Evolutionary conservation across 2,113 vertebrate species (phyloP), one percentile per base, ranked within the genome.

Genomic region (Numida meleagris): DNA sequence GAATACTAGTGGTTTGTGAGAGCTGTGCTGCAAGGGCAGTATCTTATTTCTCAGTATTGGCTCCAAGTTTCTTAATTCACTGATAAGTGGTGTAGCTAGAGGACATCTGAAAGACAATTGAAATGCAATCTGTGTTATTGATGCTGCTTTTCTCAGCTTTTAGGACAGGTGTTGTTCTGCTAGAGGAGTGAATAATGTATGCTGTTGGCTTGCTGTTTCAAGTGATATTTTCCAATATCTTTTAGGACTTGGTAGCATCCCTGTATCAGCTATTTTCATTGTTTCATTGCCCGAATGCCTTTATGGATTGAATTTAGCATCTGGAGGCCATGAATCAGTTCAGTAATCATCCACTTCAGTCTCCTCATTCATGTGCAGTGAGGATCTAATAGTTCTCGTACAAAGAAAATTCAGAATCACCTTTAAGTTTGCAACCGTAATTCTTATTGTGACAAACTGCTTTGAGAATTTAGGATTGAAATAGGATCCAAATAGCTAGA

Each of bases 1-100:
- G 5, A 73, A 63, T 40, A 23, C 12, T 59, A 33, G 9, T 45
- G 53, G 48, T 73, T 70, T 82, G 16, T 0, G 3, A 82, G 67
- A 73, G 18, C 50, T 55, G 2, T 0, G 0, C 33, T 77, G 57
- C 19, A 53, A 81, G 53, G 34, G 17, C 34, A 43, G 3, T 72
- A 43, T 51, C 17, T 68, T 38, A 18, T 31, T 71, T 67, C 34
- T 88, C 46, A 43, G 5, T 59, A 6, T 21, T 61, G 46, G 8
- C 25, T 29, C 57, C 63, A 7, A 81, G 23, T 21, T 57, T 78
- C 23, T 46, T 42, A 13, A 31, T 24, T 59, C 59, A 17, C 31
- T 68, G 18, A 43, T 19, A 48, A 5, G 9, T 70, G 55, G 13
- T 82, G 34, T 55, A 25, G 21, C n/a, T 31, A 53, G 50, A 65